Percentiles rank a stretch among this genome's conserved stretches.
phyloP scores from a whole-genome alignment of 2,888 invertebrate genomes.

The Dioctria linearis region DNA sequence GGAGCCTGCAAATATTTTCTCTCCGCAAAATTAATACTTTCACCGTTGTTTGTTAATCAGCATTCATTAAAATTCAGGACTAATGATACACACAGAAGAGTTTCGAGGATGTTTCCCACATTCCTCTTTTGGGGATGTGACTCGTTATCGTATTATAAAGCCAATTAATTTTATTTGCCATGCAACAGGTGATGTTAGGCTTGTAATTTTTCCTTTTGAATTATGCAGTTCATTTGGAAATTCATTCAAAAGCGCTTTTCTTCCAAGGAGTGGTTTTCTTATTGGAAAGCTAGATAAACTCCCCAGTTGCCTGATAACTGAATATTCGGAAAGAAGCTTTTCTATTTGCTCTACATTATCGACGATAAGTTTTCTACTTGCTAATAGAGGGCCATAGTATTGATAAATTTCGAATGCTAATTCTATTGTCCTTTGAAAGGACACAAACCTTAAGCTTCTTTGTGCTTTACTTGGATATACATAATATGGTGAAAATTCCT shows the following conservation, averaged over 20 bases:
- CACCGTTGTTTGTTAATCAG: conserved; percentile 51
- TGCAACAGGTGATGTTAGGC: conserved; percentile 5
- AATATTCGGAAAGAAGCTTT: conserved; percentile 6
- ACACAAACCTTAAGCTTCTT: not conserved
- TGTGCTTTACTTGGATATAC: not conserved
- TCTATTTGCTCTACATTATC: not conserved
- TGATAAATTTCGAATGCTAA: not conserved
- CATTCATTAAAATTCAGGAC: conserved; percentile 32
- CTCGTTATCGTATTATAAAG: not conserved
- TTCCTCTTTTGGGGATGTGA: not conserved
- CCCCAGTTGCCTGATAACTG: not conserved
- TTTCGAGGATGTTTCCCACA: conserved; percentile 12
- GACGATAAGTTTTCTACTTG: not conserved
- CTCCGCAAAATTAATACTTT: conserved; percentile 46
- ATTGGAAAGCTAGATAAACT: not conserved
- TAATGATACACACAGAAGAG: conserved; percentile 36
- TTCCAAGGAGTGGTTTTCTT: not conserved
- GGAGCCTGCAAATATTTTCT: conserved; percentile 38
- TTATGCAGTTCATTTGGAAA: conserved; percentile 13
- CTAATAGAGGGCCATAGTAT: not conserved
- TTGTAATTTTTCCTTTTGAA: not conserved
- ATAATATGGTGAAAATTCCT: no score
- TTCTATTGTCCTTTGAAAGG: not conserved
- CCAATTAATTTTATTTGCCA: conserved; percentile 27
- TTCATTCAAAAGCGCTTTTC: not conserved